Evolutionary conservation across 2,113 vertebrate species (phyloP).

Genomic region (Mustela lutreola): DNA sequence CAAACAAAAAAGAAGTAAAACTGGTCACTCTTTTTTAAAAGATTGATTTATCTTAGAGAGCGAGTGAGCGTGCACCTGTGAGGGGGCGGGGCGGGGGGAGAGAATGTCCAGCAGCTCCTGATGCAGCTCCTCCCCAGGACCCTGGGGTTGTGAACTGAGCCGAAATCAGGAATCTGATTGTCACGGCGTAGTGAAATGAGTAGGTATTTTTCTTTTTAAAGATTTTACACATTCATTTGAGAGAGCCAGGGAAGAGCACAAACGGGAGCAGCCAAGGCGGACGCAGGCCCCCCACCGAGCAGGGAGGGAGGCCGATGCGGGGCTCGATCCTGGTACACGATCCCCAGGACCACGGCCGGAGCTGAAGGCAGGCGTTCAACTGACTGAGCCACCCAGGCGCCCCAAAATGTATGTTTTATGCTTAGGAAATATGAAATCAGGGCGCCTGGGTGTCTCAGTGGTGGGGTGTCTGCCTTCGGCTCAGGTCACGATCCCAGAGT

Average conservation of each 20-base stretch:
- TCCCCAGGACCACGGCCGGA: background rate
- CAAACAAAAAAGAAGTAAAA: background rate
- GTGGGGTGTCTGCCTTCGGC: too few species aligned
- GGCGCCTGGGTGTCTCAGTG: too few species aligned
- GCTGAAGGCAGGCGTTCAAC: background rate
- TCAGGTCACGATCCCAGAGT: too few species aligned
- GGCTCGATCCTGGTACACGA: background rate
- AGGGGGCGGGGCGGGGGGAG: background rate
- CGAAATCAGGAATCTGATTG: too few species aligned
- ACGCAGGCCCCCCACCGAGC: background rate
- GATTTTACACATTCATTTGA: too few species aligned
- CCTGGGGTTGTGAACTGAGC: too few species aligned
- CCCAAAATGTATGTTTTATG: background rate
- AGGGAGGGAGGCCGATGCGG: accelerated
- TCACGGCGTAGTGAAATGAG: too few species aligned
- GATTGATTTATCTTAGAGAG: background rate
- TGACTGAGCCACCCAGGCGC: background rate
- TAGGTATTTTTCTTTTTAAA: too few species aligned
- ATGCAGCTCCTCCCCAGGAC: too few species aligned
- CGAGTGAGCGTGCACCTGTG: background rate
- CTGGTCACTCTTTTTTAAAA: background rate
- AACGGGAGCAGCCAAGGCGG: background rate
- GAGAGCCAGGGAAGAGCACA: too few species aligned
- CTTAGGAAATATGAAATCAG: background rate
- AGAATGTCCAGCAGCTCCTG: too few species aligned